Evolutionary conservation across 1,140 invertebrate genomes (phyloP).

Genomic region (Drosophila sp.): DNA sequence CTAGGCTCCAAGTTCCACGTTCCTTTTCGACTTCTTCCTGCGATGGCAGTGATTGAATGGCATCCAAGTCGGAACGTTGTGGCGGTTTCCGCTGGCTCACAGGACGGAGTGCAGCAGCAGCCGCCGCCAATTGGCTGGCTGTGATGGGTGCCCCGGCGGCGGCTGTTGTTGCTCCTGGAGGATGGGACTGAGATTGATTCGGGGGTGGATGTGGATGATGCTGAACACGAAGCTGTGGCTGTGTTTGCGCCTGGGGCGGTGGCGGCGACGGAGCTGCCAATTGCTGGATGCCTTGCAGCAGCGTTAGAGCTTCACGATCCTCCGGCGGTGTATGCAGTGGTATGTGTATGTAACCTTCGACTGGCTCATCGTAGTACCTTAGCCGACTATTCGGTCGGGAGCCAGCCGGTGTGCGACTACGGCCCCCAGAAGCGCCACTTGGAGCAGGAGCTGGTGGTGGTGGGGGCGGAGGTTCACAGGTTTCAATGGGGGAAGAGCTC

Average conservation of each 20-base stretch:
- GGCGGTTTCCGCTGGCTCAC: slow-evolving; percentile 49
- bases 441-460: slow-evolving; percentile 55
- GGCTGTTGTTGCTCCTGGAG: neutral
- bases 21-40: slow-evolving; percentile 62
- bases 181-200: slow-evolving; percentile 2
- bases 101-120: slow-evolving; percentile 62
- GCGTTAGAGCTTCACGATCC: slow-evolving; percentile 83
- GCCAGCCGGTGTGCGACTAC: slow-evolving; percentile 55
- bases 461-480: slow-evolving; percentile 50
- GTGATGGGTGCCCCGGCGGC: slow-evolving; percentile 50
- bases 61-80: slow-evolving; percentile 71
- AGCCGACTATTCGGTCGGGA: slow-evolving; percentile 74
- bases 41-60: slow-evolving; percentile 71
- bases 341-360: slow-evolving; percentile 86
- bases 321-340: slow-evolving; percentile 87
- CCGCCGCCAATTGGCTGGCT: slow-evolving; percentile 61
- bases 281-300: slow-evolving; percentile 71
- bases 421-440: slow-evolving; percentile 38
- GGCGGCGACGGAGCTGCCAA: slow-evolving; percentile 62
- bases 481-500: slow-evolving; percentile 80
- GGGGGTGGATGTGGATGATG: neutral
- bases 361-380: slow-evolving; percentile 86
- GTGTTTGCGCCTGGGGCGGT: slow-evolving; percentile 33
- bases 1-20: slow-evolving; percentile 65
- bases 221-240: neutral